Evolutionary conservation across 2,113 vertebrate species (phyloP), one percentile per base, ranked within the genome.

Genomic region (mouse (Mus musculus)): DNA sequence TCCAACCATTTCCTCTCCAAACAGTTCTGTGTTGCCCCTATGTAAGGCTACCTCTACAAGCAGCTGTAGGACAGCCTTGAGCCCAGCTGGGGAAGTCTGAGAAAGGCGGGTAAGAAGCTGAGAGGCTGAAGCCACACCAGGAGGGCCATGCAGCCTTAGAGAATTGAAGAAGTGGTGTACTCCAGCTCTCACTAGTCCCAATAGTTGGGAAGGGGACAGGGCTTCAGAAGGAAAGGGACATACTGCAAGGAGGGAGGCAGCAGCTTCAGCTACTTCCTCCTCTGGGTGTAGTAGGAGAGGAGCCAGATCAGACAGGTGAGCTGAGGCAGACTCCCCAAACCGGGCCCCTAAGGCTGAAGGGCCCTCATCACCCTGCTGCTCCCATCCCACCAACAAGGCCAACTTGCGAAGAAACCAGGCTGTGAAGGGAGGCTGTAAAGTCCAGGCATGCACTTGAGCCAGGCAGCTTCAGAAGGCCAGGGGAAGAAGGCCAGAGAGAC

Each of bases 21-120:
- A 99, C 33, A 99, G 98, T 11, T 99, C 99, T 0, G 98, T 96
- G 4, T 99, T 99, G 91, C 99, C 99, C 54, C 96, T 95, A 84
- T 99, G 99, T 30, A 99, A 96, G 0, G 99, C 99, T 39, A 99
- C 99, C 92, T 99, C 99, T 28, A 99, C 99, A 54, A 99, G 97
- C 96, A 99, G 99, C 98, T 99, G 99, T 36, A 99, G 97, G 7
- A 99, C 99, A 1, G 99, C 98, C 95, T 99, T 99, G 46, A 99
- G 98, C 8, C 99, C 98, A 0, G 99, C 98, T 0, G 99, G 96
- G 0, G 99, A 99, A 30, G 98, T 98, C 14, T 98, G 98, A 0
- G 99, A 99, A 49, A 99, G 98, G 9, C 98, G 98, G 0, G 98
- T 97, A 72, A 99, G 98, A 26, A 99, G 97, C 14, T 98, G 98